Conservation (phyloP, 2,797 vertebrate genomes). For the Thalassophryne amazonica region DNA sequence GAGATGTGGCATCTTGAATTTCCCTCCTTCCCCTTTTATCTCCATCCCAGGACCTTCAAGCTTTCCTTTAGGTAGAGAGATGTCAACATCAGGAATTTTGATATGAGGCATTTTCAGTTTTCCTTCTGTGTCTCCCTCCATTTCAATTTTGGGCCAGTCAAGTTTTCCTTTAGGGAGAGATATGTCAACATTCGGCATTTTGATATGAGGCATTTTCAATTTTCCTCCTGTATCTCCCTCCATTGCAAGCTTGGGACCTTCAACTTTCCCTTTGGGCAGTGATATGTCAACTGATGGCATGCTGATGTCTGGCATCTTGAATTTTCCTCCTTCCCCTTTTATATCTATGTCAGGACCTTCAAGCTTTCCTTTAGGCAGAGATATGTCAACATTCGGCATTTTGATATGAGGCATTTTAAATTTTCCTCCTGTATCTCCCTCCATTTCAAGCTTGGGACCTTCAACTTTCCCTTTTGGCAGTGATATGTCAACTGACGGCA, state of each 20-base stretch:
- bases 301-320: no score
- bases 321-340: constrained; percentile 33
- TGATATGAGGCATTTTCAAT: constrained; percentile 33
- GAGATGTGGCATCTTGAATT: constrained; percentile 31
- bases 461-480: no score
- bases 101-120: constrained; percentile 31
- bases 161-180: constrained; percentile 17
- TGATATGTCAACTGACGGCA: no score
- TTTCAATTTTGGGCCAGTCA: constrained; percentile 3
- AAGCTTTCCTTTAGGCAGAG: no score
- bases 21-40: constrained; percentile 13
- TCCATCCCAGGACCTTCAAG: constrained; percentile 40
- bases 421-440: no score
- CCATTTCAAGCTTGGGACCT: no score
- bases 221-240: constrained; percentile 9
- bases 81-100: no score
- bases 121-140: background rate
- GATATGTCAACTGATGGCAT: constrained; percentile 40
- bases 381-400: no score
- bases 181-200: constrained; percentile 46
- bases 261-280: constrained; percentile 41
- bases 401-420: no score
- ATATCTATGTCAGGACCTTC: constrained; percentile 5
- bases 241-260: no score
- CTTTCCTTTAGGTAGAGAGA: constrained; percentile 39